Conservation (phyloP, 92 coral and sea anemone genomes). For the Montipora capitata region DNA sequence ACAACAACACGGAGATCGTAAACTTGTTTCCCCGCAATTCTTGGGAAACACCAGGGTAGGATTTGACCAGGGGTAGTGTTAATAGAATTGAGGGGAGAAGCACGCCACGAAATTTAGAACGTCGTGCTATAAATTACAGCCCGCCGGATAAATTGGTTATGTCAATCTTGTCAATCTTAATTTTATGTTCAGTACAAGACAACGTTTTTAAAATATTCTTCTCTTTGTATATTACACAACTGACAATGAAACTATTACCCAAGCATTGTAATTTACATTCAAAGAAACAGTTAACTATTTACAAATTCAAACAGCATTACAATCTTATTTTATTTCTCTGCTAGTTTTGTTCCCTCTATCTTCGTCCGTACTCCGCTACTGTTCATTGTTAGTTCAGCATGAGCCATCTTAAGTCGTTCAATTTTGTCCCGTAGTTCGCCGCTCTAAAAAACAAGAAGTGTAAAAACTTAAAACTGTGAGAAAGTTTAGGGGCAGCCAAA, state of each 20-base stretch:
- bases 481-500: no score
- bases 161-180: no score
- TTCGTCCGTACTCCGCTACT: conserved; percentile 94
- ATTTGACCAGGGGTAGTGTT: no score
- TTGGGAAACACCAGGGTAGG: no score
- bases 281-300: conserved; percentile 1
- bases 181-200: no score
- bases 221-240: background rate
- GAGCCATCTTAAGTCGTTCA: conserved; percentile 90
- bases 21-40: no score
- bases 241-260: background rate
- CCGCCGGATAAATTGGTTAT: no score
- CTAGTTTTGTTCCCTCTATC: conserved; percentile 90
- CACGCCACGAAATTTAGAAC: no score
- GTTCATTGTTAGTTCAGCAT: conserved; percentile 98
- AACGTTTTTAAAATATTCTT: background rate
- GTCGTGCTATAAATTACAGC: no score
- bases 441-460: conserved; percentile 65
- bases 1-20: no score
- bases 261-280: background rate
- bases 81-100: no score
- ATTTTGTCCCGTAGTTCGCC: conserved; percentile 87
- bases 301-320: background rate
- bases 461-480: background rate
- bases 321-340: conserved; percentile 49